Evolutionary conservation across 2,113 vertebrate species (phyloP), one percentile per base, ranked within the genome.

Genomic region (Microcebus lehilahytsara): DNA sequence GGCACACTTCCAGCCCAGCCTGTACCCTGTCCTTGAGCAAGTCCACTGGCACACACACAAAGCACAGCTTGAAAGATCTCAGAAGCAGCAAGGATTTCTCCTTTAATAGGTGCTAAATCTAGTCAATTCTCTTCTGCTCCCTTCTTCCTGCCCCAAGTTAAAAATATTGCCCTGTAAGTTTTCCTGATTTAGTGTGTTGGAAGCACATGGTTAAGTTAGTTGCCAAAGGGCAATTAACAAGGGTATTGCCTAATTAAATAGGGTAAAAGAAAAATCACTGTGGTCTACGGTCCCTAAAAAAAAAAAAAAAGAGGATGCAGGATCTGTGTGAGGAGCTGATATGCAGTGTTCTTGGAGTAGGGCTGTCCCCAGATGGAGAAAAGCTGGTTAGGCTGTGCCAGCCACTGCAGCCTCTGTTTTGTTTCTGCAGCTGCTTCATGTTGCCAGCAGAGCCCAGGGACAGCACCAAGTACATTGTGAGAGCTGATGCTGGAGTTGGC

Each of bases 161-260:
- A 97, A 95, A 96, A 96, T 93, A 95, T 74, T 95, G 93, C 95
- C 95, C 89, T 97, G 94, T 91, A 78, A 89, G 72, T 96, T 97
- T 96, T 98, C 96, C 97, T 96, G 88, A 97, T 97, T 85, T 85
- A 95, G 91, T 85, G 89, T 64, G 89, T 96, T 97, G 93, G 97
- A 97, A 98, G 97, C 98, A 69, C 96, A 94, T 83, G 93, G 92
- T 95, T 95, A 96, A 97, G 87, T 96, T 95, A 96, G 91, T 95
- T 74, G 87, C 94, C 97, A 95, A 95, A 80, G 91, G 85, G 91
- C 96, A 97, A 85, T 95, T 96, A 97, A 96, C 34, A 86, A 94
- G 88, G 81, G 49, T 93, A 93, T 64, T 96, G 92, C 88, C 96
- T 97, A 91, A 95, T 96, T 95, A 93, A 95, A 89, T 3, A 67